These are phyloP conservation scores for Cherax destructor DNA, from an alignment of 1,140 invertebrate species.

Conservation along the genomic window DNA sequence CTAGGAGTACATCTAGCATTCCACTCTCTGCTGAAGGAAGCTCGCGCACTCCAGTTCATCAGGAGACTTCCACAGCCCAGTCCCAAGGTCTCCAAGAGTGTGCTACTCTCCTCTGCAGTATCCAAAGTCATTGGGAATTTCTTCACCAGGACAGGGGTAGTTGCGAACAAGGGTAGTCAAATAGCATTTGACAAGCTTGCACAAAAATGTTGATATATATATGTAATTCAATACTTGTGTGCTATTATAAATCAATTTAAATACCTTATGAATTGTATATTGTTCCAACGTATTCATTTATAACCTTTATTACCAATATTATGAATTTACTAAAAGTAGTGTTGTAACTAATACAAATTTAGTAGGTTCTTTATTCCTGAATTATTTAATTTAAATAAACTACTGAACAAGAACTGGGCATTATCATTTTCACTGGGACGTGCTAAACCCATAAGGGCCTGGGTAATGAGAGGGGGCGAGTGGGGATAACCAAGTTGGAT, in stretches of 20 bases:
- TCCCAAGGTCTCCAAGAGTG: conserved; percentile 75
- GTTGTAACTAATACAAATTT: too few relatives aligned
- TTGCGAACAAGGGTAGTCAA: conserved; percentile 84
- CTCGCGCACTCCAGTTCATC: conserved; percentile 83
- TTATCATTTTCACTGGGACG: too few relatives aligned
- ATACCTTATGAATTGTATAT: too few relatives aligned
- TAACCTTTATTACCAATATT: too few relatives aligned
- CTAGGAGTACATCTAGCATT: conserved; percentile 87
- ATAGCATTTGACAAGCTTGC: conserved; percentile 79
- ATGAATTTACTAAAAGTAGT: too few relatives aligned
- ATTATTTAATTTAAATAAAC: too few relatives aligned
- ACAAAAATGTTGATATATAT: background rate
- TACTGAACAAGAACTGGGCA: too few relatives aligned
- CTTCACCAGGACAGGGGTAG: conserved; percentile 83
- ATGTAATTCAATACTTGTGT: background rate
- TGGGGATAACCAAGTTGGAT: too few relatives aligned
- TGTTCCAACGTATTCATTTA: too few relatives aligned
- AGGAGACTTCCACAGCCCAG: conserved; percentile 82
- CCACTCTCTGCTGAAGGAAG: conserved; percentile 84
- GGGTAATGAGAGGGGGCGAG: too few relatives aligned
- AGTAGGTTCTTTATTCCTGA: too few relatives aligned
- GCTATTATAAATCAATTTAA: background rate
- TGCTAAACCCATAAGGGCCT: too few relatives aligned
- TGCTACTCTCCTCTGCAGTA: conserved; percentile 81
- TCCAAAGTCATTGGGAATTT: conserved; percentile 87